A percentile compares a stretch with the other conserved stretches of the same genome.
phyloP scores from a whole-genome alignment of 1,140 invertebrate species.

The Drosophila pseudoananassae region DNA sequence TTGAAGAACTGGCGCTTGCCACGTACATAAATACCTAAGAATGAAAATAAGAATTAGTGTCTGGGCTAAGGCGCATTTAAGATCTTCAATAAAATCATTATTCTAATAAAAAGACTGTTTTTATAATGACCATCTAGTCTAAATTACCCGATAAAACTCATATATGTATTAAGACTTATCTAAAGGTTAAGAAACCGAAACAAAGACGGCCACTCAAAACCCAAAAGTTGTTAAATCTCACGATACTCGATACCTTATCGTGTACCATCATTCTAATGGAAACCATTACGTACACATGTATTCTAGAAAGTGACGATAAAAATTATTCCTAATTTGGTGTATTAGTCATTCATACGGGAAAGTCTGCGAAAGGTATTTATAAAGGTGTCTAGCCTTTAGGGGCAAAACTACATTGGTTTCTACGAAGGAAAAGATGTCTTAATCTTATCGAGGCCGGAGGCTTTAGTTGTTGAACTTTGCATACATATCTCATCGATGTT shows the following conservation, averaged over 20 bases:
- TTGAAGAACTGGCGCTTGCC: slow-evolving; percentile 90
- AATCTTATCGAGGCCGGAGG: slow-evolving; percentile 27
- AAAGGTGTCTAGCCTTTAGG: not conserved
- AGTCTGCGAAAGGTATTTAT: not conserved
- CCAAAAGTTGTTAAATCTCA: not conserved
- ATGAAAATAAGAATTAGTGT: not conserved
- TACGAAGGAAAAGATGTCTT: slow-evolving; percentile 7
- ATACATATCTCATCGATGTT: slow-evolving; percentile 41
- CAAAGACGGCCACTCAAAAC: slow-evolving; percentile 10
- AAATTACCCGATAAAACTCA: not conserved
- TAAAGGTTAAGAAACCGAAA: slow-evolving; percentile 11
- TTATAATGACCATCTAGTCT: not conserved
- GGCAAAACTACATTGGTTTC: not conserved
- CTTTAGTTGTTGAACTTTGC: slow-evolving; percentile 32
- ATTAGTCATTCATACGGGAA: slow-evolving; percentile 3
- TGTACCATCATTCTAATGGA: not conserved
- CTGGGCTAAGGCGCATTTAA: not conserved
- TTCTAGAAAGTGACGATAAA: not conserved
- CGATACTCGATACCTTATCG: slow-evolving; percentile 2
- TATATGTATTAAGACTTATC: slow-evolving; percentile 10
- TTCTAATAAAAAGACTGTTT: not conserved
- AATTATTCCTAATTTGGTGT: not conserved
- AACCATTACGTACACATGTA: not conserved
- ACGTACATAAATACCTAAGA: slow-evolving; percentile 86
- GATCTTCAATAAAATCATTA: not conserved